phyloP scores from a whole-genome alignment of 2,113 vertebrate species.

The Ifrita kowaldi region DNA sequence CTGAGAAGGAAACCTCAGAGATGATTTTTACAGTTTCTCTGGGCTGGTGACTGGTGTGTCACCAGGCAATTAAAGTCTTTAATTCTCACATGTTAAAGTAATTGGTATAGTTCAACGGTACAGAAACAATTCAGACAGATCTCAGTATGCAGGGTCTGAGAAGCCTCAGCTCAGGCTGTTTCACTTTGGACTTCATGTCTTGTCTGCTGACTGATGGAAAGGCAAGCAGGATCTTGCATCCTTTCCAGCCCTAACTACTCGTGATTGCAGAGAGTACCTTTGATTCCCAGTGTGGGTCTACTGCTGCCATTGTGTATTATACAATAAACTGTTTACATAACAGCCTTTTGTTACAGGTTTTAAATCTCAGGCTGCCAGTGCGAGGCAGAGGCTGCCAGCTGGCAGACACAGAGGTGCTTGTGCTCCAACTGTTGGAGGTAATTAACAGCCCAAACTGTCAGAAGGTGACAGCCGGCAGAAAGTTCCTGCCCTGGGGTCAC shows the following conservation, averaged over 20 bases:
- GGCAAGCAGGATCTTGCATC: neutral
- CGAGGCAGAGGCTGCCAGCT: slow-evolving; percentile 72
- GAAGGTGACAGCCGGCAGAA: slow-evolving; percentile 79
- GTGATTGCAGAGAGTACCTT: slow-evolving; percentile 23
- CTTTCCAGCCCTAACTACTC: neutral
- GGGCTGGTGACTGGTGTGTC: neutral
- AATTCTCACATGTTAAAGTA: neutral
- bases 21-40: neutral
- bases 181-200: neutral
- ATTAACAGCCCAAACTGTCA: slow-evolving; percentile 79
- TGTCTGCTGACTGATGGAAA: neutral
- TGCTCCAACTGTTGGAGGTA: slow-evolving; percentile 74
- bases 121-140: neutral
- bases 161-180: neutral
- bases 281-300: slow-evolving; percentile 64
- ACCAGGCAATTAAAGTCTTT: neutral
- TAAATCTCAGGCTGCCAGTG: slow-evolving; percentile 78
- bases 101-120: neutral
- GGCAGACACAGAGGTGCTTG: slow-evolving; percentile 82
- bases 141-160: neutral
- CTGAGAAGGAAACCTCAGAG: neutral
- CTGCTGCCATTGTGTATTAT: slow-evolving; percentile 67
- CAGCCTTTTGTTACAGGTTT: slow-evolving; percentile 78
- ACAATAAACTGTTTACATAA: slow-evolving; percentile 80
- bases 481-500: slow-evolving; percentile 78